Base-by-base conservation (phyloP, 2,113 vertebrate genomes). In the Fulmarus glacialis region DNA sequence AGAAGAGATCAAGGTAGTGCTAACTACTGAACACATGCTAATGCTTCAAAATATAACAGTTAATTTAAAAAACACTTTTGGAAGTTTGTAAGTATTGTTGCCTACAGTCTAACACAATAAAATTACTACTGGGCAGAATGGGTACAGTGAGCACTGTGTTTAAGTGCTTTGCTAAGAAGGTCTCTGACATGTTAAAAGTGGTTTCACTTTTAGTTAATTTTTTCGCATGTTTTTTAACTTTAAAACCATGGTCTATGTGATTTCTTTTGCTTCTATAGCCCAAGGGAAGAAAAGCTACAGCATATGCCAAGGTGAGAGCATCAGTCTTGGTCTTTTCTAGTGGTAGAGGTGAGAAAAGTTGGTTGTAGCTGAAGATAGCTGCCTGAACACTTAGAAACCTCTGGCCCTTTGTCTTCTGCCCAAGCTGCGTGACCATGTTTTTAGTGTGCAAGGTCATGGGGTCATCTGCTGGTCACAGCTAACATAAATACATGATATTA, bases 1-100 rank as follows among this genome's bases (percentile, higher is more conserved):
- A 45, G 98, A 99, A 79, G 99, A 98, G 85, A 96, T 89, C 29
- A 98, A 99, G 98, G 99, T 99, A 96, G 4, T 12, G 13, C 3
- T 30, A 62, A 27, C 11, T 17, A 3, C 27, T 4, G 11, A 82
- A 27, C 27, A 56, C 20, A 29, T 19, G 19, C 38, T 64, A 53
- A 64, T 30, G 17, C 45, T 79, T 75, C 47, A 68, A 36, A 71
- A 59, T 38, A 3, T 48, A 14, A 40, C 27, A 64, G 40, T 40
- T 40, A 40, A 40, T 40, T 86, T 80, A 13, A 62, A 56, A 48
- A 64, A 26, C 2, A 11, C 23, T 82, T 82, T 12, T 15, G 55
- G 30, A 67, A 60, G 16, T 50, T 42, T 60, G 3, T 56, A 43
- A 78, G 18, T 82, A 19, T 60, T 71, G 43, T 45, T 59, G 24